Evolutionary conservation across 2,113 vertebrate species (phyloP).

Genomic region (Aegotheles bennettii): DNA sequence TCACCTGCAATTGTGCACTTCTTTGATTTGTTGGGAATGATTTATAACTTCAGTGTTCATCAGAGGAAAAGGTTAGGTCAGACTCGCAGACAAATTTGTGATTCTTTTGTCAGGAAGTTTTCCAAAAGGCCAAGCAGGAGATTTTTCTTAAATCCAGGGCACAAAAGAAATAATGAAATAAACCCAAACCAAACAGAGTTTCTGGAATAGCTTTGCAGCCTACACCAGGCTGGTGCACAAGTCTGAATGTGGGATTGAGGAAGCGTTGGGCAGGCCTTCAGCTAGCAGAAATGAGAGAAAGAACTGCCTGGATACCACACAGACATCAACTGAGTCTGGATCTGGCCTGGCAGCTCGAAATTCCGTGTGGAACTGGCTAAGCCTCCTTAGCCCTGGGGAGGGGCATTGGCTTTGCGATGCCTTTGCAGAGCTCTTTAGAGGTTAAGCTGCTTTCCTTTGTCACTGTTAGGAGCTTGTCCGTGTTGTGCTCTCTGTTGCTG

Average conservation of each 20-base stretch:
- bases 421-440: slow-evolving; percentile 4
- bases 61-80: background rate
- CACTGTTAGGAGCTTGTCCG: background rate
- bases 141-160: background rate
- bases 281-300: background rate
- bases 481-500: background rate
- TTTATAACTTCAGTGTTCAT: background rate
- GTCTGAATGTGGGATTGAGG: background rate
- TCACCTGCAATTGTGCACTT: background rate
- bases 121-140: background rate
- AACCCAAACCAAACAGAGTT: background rate
- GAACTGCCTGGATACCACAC: background rate
- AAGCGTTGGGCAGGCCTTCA: background rate
- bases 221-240: background rate
- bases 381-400: background rate
- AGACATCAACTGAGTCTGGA: background rate
- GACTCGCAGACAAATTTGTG: background rate
- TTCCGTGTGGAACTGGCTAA: background rate
- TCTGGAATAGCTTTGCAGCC: background rate
- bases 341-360: background rate
- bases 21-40: slow-evolving; percentile 30
- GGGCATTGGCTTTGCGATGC: background rate
- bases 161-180: background rate
- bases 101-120: background rate
- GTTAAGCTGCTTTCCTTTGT: slow-evolving; percentile 38